Conservation (phyloP, 2,888 invertebrate genomes). For the Tetragnatha montana region DNA sequence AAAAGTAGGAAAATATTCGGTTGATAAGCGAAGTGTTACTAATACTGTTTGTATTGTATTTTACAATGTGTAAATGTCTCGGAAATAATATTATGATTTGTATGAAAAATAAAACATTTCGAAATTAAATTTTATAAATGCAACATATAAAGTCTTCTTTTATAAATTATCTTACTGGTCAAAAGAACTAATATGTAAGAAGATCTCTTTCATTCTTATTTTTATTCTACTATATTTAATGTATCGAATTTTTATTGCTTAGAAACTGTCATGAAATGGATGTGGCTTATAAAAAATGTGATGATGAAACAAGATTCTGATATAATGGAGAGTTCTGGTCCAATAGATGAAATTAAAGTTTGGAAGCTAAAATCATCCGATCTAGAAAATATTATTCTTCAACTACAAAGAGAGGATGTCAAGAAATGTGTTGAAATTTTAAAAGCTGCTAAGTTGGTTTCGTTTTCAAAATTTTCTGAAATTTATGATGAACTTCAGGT, state of each 20-base stretch:
- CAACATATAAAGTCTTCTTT: no score
- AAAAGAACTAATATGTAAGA: neutral
- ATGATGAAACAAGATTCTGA: constrained; percentile 40
- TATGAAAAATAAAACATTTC: no score
- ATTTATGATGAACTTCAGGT: constrained; percentile 44
- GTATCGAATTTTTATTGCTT: neutral
- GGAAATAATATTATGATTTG: no score
- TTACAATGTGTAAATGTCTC: no score
- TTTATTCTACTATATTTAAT: neutral
- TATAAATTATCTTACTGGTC: no score
- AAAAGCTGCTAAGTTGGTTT: constrained; percentile 43
- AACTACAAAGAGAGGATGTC: constrained; percentile 48
- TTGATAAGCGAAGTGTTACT: no score
- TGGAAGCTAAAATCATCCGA: constrained; percentile 48
- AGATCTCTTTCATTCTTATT: neutral
- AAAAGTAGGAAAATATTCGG: no score
- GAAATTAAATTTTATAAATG: no score
- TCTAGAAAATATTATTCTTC: constrained; percentile 27
- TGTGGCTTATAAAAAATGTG: constrained; percentile 42
- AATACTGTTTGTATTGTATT: no score
- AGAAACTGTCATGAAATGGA: constrained; percentile 63
- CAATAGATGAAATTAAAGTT: constrained; percentile 58
- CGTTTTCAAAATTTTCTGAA: constrained; percentile 40
- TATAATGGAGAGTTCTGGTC: constrained; percentile 29
- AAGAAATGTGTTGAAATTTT: constrained; percentile 60